phyloP scores from a whole-genome alignment of 2,797 vertebrate genomes.

The Pipistrellus pygmaeus region DNA sequence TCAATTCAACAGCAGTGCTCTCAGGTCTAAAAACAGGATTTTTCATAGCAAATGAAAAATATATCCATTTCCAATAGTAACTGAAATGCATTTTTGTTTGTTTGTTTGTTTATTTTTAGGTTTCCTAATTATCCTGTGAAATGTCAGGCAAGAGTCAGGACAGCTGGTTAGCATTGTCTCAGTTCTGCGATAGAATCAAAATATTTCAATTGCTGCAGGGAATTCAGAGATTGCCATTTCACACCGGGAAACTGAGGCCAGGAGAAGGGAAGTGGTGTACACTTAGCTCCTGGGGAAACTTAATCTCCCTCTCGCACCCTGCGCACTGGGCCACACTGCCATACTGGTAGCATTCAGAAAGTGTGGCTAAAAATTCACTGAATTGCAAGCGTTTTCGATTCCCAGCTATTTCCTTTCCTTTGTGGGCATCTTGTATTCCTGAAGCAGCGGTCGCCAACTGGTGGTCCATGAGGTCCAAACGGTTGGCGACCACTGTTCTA shows the following conservation, averaged over 20 bases:
- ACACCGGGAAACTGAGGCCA: not conserved
- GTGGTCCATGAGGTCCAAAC: too few relatives aligned
- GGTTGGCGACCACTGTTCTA: too few relatives aligned
- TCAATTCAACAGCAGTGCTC: constrained; percentile 79
- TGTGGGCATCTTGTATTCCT: not conserved
- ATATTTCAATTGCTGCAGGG: not conserved
- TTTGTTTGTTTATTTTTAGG: constrained; percentile 41
- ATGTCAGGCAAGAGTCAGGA: constrained; percentile 71
- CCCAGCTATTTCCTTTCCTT: not conserved
- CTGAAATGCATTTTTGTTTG: constrained; percentile 49
- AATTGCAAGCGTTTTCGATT: not conserved
- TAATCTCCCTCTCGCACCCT: rapidly evolving
- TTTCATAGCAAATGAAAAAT: constrained; percentile 81
- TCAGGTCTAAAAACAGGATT: constrained; percentile 79
- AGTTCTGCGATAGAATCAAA: constrained; percentile 60
- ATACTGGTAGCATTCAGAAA: rapidly evolving
- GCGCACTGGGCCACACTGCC: not conserved
- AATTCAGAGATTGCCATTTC: constrained; percentile 10
- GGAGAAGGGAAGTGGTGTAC: too few relatives aligned
- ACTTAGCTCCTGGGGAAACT: too few relatives aligned
- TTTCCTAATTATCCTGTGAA: constrained; percentile 82
- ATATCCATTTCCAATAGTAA: constrained; percentile 77
- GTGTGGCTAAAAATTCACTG: not conserved
- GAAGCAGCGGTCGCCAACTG: not conserved
- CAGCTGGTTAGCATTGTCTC: constrained; percentile 79